Evolutionary conservation across 2,113 vertebrate genomes (phyloP), one percentile per base, ranked within the genome.

Genomic region (Glaucomys volans): DNA sequence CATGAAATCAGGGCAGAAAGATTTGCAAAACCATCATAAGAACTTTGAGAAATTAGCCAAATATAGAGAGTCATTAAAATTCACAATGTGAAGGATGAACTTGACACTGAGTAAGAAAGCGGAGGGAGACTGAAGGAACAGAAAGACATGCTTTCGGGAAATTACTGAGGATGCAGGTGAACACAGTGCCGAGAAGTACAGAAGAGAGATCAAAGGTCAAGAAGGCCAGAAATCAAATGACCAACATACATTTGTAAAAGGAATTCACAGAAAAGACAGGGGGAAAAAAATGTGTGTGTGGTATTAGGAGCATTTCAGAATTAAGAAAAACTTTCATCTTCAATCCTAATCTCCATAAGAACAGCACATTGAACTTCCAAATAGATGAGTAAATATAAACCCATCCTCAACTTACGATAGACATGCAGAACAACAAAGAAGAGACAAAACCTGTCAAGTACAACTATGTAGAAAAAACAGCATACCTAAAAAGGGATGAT

Each of bases 41-140:
- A 82, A 44, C 57, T 91, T 81, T 40, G 44, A 62, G n/a, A 81
- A 91, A 66, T 93, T 75, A 93, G 30, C 17, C 96, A 96, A 91
- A 75, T 72, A 83, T 16, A 79, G 3, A 74, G 11, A 87, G 14
- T 12, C 35, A 76, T 67, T 84, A 64, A 93, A 75, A 42, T 80
- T 47, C 47, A 42, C 16, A 82, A 30, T 40, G 20, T 82, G 35
- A 69, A 64, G 14, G 44, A 57, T 14, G 12, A 24, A 14, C 47
- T 72, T 59, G 42, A 95, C 28, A 64, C n/a, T 42, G 32, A 64
- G 12, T 54, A 69, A 28, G 24, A 92, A 75, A 66, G 81, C 81
- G 72, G 20, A 69, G 79, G 40, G 59, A 66, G 35, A 77, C n/a
- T 72, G 86, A 77, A 16, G 50, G 52, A 90, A 82, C 24, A n/a